A percentile compares a stretch with the other conserved stretches of the same genome.
Conservation (phyloP, 2,113 vertebrate species). For the Spea bombifrons region DNA sequence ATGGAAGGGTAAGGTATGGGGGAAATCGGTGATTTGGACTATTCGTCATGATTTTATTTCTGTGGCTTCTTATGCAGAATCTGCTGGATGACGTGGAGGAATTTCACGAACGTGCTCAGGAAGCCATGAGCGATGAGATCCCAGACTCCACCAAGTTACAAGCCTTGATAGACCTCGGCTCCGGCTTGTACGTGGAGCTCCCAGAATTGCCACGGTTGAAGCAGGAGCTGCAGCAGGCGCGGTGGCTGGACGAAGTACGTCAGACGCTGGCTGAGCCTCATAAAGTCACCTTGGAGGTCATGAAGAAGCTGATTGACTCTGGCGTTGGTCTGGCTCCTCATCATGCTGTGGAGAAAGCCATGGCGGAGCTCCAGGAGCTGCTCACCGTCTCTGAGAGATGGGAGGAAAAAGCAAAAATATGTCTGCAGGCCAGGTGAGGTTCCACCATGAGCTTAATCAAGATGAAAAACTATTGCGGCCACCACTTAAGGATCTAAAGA, state of each 20-base stretch:
- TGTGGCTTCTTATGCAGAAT: conserved; percentile 67
- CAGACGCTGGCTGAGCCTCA: conserved; percentile 87
- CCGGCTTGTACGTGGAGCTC: conserved; percentile 90
- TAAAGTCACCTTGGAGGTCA: conserved; percentile 89
- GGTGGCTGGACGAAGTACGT: conserved; percentile 97
- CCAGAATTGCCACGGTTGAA: conserved; percentile 89
- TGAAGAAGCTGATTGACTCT: conserved; percentile 95
- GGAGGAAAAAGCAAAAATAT: conserved; percentile 95
- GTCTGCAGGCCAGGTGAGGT: conserved; percentile 88
- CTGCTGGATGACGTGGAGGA: conserved; percentile 93
- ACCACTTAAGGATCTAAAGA: too few relatives aligned
- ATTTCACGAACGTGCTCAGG: conserved; percentile 92
- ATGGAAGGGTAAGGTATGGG: too few relatives aligned
- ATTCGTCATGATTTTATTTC: too few relatives aligned
- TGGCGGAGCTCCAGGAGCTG: conserved; percentile 94
- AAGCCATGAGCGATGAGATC: conserved; percentile 85
- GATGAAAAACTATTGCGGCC: conserved; percentile 1
- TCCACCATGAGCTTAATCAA: neutral
- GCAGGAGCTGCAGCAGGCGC: conserved; percentile 92
- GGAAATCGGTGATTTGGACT: too few relatives aligned
- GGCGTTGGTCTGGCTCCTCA: conserved; percentile 94
- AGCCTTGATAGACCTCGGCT: conserved; percentile 85
- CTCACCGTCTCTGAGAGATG: conserved; percentile 94
- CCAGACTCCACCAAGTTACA: conserved; percentile 93
- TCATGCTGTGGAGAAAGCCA: conserved; percentile 94